Evolutionary conservation across 2,888 invertebrate genomes (phyloP).

Genomic region (Tinea semifulvella): DNA sequence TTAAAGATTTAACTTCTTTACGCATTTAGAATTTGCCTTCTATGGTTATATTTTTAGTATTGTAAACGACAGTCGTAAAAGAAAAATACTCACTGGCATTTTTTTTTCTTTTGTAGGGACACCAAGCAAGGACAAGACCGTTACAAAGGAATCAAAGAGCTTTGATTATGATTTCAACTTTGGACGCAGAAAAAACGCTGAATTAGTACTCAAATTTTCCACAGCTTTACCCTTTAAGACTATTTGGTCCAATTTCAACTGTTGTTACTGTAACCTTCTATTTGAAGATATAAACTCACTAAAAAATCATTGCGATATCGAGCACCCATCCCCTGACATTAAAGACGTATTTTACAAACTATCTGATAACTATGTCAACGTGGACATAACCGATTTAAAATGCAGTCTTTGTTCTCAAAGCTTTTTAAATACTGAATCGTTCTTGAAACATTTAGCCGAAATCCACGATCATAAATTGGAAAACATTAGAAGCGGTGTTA

Average conservation of each 20-base stretch:
- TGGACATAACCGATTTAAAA: conserved; percentile 51
- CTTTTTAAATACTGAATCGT: conserved; percentile 39
- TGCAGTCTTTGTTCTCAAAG: conserved; percentile 45
- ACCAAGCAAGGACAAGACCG: not conserved
- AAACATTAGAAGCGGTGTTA: not conserved
- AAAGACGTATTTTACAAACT: conserved; percentile 53
- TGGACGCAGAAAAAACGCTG: conserved; percentile 42
- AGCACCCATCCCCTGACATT: conserved; percentile 42
- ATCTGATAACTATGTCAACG: conserved; percentile 50
- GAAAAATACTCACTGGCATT: not conserved
- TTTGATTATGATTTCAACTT: conserved; percentile 5
- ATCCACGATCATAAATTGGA: conserved; percentile 33
- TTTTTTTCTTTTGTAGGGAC: conserved; percentile 11
- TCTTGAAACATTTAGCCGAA: conserved; percentile 46
- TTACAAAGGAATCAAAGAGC: not conserved
- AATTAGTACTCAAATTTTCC: conserved; percentile 47
- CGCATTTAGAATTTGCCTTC: too few relatives aligned
- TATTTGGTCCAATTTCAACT: conserved; percentile 50
- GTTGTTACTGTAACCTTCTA: conserved; percentile 51
- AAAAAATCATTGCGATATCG: conserved; percentile 42
- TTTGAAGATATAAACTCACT: conserved; percentile 38
- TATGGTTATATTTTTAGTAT: too few relatives aligned
- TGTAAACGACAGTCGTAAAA: too few relatives aligned
- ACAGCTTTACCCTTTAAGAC: conserved; percentile 57
- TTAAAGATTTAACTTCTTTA: too few relatives aligned